Percentiles rank a stretch among this genome's conserved stretches.
These are phyloP conservation scores for Vicugna pacos DNA, from an alignment of 2,113 vertebrate species.

Conservation along the genomic window DNA sequence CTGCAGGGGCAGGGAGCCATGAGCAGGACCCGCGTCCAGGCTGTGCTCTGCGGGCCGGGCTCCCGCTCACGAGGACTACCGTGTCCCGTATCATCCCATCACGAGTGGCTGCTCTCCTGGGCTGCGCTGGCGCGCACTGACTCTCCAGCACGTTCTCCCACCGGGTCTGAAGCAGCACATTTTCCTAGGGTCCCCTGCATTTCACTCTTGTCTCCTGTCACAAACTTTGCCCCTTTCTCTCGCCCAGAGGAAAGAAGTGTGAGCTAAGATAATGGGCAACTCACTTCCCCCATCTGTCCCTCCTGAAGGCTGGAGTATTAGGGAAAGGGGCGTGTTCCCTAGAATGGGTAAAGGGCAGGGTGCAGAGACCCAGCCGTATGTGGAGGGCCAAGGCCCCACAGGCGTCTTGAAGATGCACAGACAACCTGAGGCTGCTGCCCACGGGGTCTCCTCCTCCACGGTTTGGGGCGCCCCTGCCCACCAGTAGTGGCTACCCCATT, in stretches of 20 bases:
- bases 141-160: not conserved
- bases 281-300: not conserved
- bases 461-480: not conserved
- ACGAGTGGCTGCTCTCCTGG: not conserved
- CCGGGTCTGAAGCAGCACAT: not conserved
- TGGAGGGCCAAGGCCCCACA: not conserved
- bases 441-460: not conserved
- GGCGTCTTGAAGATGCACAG: not conserved
- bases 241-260: not conserved
- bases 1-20: not conserved
- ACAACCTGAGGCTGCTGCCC: not conserved
- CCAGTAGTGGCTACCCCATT: fast-evolving
- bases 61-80: not conserved
- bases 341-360: not conserved
- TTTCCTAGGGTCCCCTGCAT: not conserved
- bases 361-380: not conserved
- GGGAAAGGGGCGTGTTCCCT: not conserved
- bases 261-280: not conserved
- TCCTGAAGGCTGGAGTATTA: not conserved
- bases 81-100: fast-evolving
- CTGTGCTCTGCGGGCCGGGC: not conserved
- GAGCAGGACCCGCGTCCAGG: fast-evolving
- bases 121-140: fast-evolving
- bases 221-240: not conserved
- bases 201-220: not conserved